Evolutionary conservation across 2,888 invertebrate genomes (phyloP).

Genomic region (Cephus spinipes): DNA sequence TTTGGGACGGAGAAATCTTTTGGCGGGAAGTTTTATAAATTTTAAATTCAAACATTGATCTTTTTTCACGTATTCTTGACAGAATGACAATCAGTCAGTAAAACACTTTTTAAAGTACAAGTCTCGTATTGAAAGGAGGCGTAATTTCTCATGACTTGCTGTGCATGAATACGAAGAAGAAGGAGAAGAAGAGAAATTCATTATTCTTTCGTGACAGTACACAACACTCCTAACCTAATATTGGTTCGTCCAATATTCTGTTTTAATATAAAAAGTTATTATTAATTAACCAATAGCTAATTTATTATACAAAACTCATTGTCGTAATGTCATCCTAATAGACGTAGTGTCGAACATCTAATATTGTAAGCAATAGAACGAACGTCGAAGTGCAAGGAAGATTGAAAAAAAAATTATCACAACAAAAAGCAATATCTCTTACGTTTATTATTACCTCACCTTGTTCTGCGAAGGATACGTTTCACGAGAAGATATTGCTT

Average conservation of each 20-base stretch:
- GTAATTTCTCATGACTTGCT: background rate
- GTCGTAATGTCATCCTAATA: constrained; percentile 27
- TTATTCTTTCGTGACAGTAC: background rate
- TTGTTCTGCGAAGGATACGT: constrained; percentile 33
- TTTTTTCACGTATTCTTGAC: too few relatives aligned
- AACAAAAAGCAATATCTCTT: constrained; percentile 40
- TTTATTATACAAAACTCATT: constrained; percentile 10
- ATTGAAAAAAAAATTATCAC: constrained; percentile 30
- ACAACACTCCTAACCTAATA: background rate
- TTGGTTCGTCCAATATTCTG: background rate
- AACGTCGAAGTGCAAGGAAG: constrained; percentile 32
- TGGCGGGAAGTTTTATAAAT: too few relatives aligned
- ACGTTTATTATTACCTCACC: constrained; percentile 54
- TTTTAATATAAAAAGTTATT: constrained; percentile 12
- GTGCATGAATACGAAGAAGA: background rate
- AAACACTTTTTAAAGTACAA: too few relatives aligned
- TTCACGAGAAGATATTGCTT: constrained; percentile 20
- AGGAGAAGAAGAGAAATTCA: too few relatives aligned
- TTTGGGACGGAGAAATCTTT: too few relatives aligned
- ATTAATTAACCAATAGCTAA: constrained; percentile 21
- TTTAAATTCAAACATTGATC: too few relatives aligned
- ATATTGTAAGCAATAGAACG: constrained; percentile 48
- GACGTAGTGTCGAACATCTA: constrained; percentile 34
- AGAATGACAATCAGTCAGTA: too few relatives aligned
- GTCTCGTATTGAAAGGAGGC: background rate